phyloP scores from a whole-genome alignment of 53 echinoderm and acorn worm species.

The Zoroaster sp. region DNA sequence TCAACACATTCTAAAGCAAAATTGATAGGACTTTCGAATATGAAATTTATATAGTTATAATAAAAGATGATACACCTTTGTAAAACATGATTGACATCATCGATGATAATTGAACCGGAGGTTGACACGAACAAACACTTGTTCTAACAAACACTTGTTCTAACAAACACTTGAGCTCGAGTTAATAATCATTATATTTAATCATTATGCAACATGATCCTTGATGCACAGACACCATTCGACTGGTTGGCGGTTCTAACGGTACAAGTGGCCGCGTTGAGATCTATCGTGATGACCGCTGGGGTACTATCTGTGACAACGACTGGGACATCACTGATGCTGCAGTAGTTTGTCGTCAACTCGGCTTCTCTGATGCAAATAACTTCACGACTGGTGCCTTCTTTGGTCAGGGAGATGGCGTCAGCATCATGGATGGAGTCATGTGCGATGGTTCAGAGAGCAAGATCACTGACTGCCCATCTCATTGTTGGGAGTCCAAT shows the following conservation, averaged over 20 bases:
- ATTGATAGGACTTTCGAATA: too few relatives aligned
- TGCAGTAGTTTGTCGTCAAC: conserved; percentile 9
- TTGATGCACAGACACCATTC: neutral
- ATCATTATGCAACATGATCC: neutral
- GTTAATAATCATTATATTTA: neutral
- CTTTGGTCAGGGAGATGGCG: conserved; percentile 30
- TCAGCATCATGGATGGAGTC: conserved; percentile 4
- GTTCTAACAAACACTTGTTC: neutral
- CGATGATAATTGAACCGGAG: neutral
- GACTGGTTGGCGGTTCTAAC: conserved; percentile 33
- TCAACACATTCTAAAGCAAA: too few relatives aligned
- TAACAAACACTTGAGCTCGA: too few relatives aligned
- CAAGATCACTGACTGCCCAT: conserved; percentile 23
- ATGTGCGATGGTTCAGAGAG: conserved; percentile 25
- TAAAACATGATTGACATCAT: too few relatives aligned
- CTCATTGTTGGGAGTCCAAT: conserved; percentile 13
- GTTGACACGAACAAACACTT: neutral
- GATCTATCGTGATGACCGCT: conserved; percentile 5
- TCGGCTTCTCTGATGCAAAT: conserved; percentile 5
- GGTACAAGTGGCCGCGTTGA: conserved; percentile 18
- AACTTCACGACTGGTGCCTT: neutral
- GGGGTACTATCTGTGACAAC: conserved; percentile 38
- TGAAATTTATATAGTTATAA: too few relatives aligned
- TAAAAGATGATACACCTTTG: too few relatives aligned
- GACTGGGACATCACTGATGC: conserved; percentile 39